These are phyloP conservation scores for Lasioglossum calceatum DNA, from an alignment of 2,888 invertebrate species.

Conservation along the genomic window DNA sequence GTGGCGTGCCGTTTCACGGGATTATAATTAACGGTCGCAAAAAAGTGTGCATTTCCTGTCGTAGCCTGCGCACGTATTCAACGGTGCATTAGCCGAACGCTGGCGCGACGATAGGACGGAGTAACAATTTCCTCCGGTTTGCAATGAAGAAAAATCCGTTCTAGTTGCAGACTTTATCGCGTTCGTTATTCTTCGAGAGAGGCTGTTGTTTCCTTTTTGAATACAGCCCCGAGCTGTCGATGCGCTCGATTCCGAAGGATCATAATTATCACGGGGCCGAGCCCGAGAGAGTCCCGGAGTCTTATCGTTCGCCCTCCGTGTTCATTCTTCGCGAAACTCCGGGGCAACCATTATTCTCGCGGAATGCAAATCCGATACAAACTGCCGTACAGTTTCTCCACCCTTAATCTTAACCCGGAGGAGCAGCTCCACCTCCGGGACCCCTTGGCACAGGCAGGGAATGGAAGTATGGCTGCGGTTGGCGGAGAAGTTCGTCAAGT, in stretches of 20 bases:
- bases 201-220: slow-evolving; percentile 3
- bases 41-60: slow-evolving; percentile 28
- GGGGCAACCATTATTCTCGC: slow-evolving; percentile 63
- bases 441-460: not conserved
- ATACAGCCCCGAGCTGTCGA: slow-evolving; percentile 39
- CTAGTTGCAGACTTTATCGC: not conserved
- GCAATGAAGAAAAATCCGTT: not conserved
- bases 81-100: slow-evolving; percentile 17
- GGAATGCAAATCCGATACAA: slow-evolving; percentile 74
- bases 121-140: not conserved
- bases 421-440: slow-evolving; percentile 16
- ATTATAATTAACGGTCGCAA: slow-evolving; percentile 51
- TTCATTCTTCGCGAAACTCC: slow-evolving; percentile 53
- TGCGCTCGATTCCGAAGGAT: slow-evolving; percentile 43
- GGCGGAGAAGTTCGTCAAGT: slow-evolving; percentile 56
- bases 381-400: slow-evolving; percentile 61
- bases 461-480: slow-evolving; percentile 48
- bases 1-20: slow-evolving; percentile 49
- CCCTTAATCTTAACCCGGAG: slow-evolving; percentile 60
- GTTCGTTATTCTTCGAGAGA: slow-evolving; percentile 26
- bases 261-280: slow-evolving; percentile 57
- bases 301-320: slow-evolving; percentile 53
- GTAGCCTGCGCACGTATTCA: slow-evolving; percentile 10
- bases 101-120: not conserved
- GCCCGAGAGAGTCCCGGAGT: slow-evolving; percentile 34